A percentile compares a stretch with the other conserved stretches of the same genome.
phyloP scores from a whole-genome alignment of 2,888 invertebrate genomes.

The Heliconius cydno region DNA sequence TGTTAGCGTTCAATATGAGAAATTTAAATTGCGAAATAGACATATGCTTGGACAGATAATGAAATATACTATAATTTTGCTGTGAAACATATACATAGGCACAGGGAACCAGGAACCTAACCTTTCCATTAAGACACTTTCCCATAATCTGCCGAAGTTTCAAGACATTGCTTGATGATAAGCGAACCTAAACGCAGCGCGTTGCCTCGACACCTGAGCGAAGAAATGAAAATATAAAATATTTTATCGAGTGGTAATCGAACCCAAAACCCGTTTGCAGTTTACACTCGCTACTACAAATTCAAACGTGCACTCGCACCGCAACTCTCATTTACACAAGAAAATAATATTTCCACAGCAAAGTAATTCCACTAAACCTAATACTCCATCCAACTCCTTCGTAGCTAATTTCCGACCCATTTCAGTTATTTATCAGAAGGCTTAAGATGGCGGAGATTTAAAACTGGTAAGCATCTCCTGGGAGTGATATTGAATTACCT shows the following conservation, averaged over 20 bases:
- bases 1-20: neutral
- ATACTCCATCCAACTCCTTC: slow-evolving; percentile 36
- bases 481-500: slow-evolving; percentile 40
- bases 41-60: neutral
- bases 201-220: too few relatives aligned
- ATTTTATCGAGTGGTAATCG: too few relatives aligned
- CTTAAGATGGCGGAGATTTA: slow-evolving; percentile 40
- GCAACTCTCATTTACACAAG: neutral
- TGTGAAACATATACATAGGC: neutral
- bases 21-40: neutral
- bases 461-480: slow-evolving; percentile 38
- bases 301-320: neutral
- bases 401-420: slow-evolving; percentile 40
- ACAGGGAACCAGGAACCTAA: too few relatives aligned
- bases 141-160: too few relatives aligned
- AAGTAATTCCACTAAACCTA: slow-evolving; percentile 20
- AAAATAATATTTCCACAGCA: slow-evolving; percentile 1
- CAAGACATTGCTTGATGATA: too few relatives aligned
- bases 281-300: neutral
- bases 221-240: too few relatives aligned
- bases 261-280: too few relatives aligned
- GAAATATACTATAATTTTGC: neutral
- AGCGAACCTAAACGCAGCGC: too few relatives aligned
- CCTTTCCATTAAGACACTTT: too few relatives aligned
- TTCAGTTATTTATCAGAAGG: slow-evolving; percentile 41